Base-by-base conservation (phyloP, 2,888 invertebrate species). In the Ennomos erosarius region DNA sequence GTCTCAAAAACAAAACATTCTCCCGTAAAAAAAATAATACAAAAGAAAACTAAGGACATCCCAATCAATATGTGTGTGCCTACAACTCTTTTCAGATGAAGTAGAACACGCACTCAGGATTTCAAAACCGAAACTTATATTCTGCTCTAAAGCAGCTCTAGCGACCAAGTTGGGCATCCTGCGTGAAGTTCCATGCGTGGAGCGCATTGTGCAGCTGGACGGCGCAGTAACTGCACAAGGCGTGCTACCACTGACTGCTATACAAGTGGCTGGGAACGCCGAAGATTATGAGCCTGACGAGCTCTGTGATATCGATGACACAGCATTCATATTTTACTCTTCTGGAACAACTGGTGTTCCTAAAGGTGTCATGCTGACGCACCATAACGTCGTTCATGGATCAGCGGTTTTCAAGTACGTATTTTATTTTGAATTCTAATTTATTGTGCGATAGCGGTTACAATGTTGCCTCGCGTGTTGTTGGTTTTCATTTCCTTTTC, bases 341-440 rank as follows among this genome's bases (percentile, higher is more conserved):
- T 94, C 94, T 52, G 93, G 97, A 0, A 97, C 97, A 0, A 97
- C 96, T 0, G 97, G 97, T 0, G 85, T 96, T 48, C 96, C 96
- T 0, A 96, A 96, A 84, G 96, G 96, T 12, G 96, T 96, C 0
- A 93, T 94, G 93, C 81, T 96, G 34, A 94, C 95, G 0, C 96
- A 96, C 73, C 59, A 83, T 5, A 88, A 88, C 57, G 66, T 75
- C 10, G 62, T 88, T 11, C 84, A 65, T 92, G 94, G 45, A 90
- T 95, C 77, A 71, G 75, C 67, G 92, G 94, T 85, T 74, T 94
- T 78, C 74, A 68, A 79, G 82, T 88, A 76, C 79, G 71, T 75
- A 49, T 16, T 2, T 10, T 16, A 16, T 16, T 16, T 16, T 16
- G 16, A 1, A 16, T 16, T 16, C 16, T 16, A 16, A 3, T 16